A percentile compares a stretch with the other conserved stretches of the same genome.
Conservation (phyloP, 2,888 invertebrate genomes). For the Drosophila nigritarsus region DNA sequence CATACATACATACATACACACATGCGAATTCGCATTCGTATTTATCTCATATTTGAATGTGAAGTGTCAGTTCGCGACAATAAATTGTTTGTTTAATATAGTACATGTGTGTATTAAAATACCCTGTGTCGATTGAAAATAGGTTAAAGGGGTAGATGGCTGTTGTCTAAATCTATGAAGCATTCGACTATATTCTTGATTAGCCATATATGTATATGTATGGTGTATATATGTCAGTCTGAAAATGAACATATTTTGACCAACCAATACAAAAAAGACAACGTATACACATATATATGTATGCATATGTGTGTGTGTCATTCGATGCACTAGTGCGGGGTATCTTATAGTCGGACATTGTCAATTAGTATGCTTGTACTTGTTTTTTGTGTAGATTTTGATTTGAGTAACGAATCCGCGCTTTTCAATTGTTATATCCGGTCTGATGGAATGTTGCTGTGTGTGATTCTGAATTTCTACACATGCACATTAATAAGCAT, state of each 20-base stretch:
- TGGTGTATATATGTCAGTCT: not conserved
- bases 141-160: not conserved
- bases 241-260: not conserved
- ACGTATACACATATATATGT: not conserved
- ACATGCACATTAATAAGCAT: not conserved
- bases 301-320: not conserved
- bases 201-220: not conserved
- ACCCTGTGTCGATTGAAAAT: constrained; percentile 1
- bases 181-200: not conserved
- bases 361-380: not conserved
- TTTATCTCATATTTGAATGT: constrained; percentile 22
- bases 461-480: constrained; percentile 35
- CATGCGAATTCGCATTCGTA: constrained; percentile 12
- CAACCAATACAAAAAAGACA: not conserved
- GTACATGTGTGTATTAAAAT: constrained; percentile 17
- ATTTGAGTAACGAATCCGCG: constrained; percentile 63
- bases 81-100: constrained; percentile 20
- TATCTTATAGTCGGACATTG: not conserved
- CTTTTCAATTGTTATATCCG: constrained; percentile 81
- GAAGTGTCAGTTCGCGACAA: constrained; percentile 8
- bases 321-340: not conserved
- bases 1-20: not conserved
- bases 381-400: constrained; percentile 58
- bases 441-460: constrained; percentile 77
- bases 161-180: not conserved